Base-by-base conservation (phyloP, 2,888 invertebrate species). In the Cheilosia variabilis region DNA sequence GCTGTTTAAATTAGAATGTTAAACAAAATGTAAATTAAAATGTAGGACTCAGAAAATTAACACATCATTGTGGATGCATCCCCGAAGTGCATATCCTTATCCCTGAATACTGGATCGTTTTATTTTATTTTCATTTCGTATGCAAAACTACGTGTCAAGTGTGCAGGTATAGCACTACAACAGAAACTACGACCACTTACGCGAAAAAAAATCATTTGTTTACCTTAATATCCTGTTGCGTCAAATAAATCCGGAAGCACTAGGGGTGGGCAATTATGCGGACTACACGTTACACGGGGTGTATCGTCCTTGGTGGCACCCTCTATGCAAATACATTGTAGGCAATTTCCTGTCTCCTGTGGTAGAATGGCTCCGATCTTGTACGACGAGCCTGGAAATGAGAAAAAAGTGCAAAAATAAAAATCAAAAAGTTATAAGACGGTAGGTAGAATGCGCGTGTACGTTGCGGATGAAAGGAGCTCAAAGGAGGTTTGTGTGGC, bases 301-400 rank as follows among this genome's bases (percentile, higher is more conserved):
- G 90, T 89, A 88, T 92, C 92, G 80, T 91, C 91, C 55, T 89
- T 89, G 75, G 90, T 91, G 65, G 90, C 94, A 78, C 94, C 94
- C 84, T 93, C 92, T 86, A 94, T 94, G 91, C 95, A 95, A 90
- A 94, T 93, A 91, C 95, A 95, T 90, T 95, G 95, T 88, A 95
- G 93, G 91, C 95, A 95, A 90, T 95, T 95, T 88, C 95, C 95
- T 69, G 95, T 95, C 88, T 94, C 94, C 90, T 95, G 94, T 10
- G 95, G 95, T 88, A 95, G 92, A 87, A 94, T 93, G 89, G 95
- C 94, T 47, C 95, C 95, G 87, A 94, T 93, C 89, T 93, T 93
- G 90, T 95, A 95, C 88, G 93, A 92, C 83, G 93, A 93, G 82
- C 95, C 95, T 95, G 92, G 47, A 91, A 92, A 87, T 62, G 88